These are phyloP conservation scores for Cebidichthys violaceus DNA, from an alignment of 2,113 vertebrate genomes.

Conservation along the genomic window DNA sequence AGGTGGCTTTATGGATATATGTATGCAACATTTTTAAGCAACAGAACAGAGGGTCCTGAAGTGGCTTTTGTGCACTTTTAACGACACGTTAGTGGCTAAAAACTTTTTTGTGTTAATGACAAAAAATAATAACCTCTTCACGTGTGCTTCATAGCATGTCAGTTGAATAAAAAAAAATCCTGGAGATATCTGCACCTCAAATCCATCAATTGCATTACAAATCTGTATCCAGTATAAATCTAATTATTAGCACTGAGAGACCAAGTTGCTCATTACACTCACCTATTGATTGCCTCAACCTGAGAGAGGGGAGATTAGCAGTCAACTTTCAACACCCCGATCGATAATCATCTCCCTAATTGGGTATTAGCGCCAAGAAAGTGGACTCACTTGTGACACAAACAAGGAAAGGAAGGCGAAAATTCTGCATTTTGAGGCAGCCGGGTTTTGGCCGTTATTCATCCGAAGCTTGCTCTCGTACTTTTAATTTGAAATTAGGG, in stretches of 20 bases:
- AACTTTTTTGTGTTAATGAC: not conserved
- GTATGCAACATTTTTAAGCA: slow-evolving; percentile 13
- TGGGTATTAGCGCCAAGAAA: slow-evolving; percentile 81
- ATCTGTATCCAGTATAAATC: slow-evolving; percentile 66
- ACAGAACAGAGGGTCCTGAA: slow-evolving; percentile 16
- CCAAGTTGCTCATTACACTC: slow-evolving; percentile 75
- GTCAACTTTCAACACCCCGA: slow-evolving; percentile 80
- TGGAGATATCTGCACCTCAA: not conserved
- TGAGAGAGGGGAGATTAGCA: slow-evolving; percentile 79
- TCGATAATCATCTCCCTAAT: slow-evolving; percentile 86
- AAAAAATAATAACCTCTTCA: not conserved
- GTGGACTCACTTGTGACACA: slow-evolving; percentile 73
- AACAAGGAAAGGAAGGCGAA: slow-evolving; percentile 66
- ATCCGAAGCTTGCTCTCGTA: slow-evolving; percentile 41
- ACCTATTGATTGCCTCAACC: slow-evolving; percentile 74
- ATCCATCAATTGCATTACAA: slow-evolving; percentile 40
- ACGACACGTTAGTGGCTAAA: not conserved
- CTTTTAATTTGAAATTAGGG: slow-evolving; percentile 56
- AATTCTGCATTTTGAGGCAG: slow-evolving; percentile 41
- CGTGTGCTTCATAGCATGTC: not conserved
- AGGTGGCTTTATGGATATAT: slow-evolving; percentile 31
- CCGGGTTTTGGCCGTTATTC: slow-evolving; percentile 38
- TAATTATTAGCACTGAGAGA: slow-evolving; percentile 71
- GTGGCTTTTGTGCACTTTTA: slow-evolving; percentile 10
- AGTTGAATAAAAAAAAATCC: not conserved